A percentile compares a stretch with the other conserved stretches of the same genome.
phyloP scores from a whole-genome alignment of 1,140 invertebrate species.

The Choristoneura fumiferana region DNA sequence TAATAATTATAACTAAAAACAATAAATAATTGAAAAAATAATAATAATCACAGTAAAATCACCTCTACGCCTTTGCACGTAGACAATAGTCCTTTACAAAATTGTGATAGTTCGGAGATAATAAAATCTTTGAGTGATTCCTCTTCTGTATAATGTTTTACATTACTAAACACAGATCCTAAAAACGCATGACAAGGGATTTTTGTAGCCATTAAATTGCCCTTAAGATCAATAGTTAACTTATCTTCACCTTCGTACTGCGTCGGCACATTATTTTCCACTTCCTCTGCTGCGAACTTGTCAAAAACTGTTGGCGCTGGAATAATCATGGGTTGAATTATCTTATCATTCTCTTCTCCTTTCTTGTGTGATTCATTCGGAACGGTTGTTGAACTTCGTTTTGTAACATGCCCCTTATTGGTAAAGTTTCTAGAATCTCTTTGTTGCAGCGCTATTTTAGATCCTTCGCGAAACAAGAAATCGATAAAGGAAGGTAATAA shows the following conservation, averaged over 20 bases:
- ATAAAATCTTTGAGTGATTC: conserved; percentile 56
- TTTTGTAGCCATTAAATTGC: conserved; percentile 59
- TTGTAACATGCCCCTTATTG: not conserved
- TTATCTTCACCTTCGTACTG: conserved; percentile 22
- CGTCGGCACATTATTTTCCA: conserved; percentile 19
- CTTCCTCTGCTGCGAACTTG: conserved; percentile 9
- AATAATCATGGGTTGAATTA: conserved; percentile 23
- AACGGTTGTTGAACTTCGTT: not conserved
- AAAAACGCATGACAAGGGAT: conserved; percentile 64
- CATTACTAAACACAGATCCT: conserved; percentile 56
- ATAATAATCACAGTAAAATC: conserved; percentile 51
- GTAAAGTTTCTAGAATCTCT: not conserved
- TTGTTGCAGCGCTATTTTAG: conserved; percentile 7
- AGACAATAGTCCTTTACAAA: conserved; percentile 63
- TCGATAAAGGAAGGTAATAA: conserved; percentile 45
- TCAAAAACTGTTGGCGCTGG: conserved; percentile 21
- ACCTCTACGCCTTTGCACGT: conserved; percentile 61
- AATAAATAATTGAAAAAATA: conserved; percentile 31
- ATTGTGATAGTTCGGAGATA: conserved; percentile 53
- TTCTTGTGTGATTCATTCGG: not conserved
- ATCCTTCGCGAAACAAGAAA: conserved; percentile 36
- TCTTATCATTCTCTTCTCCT: not conserved
- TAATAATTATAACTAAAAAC: conserved; percentile 15
- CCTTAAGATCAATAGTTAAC: conserved; percentile 60
- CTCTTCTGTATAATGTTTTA: conserved; percentile 39